Base-by-base conservation (phyloP, 30 jellyfish, hydroid and myxozoan genomes). In the Turritopsis dohrnii region DNA sequence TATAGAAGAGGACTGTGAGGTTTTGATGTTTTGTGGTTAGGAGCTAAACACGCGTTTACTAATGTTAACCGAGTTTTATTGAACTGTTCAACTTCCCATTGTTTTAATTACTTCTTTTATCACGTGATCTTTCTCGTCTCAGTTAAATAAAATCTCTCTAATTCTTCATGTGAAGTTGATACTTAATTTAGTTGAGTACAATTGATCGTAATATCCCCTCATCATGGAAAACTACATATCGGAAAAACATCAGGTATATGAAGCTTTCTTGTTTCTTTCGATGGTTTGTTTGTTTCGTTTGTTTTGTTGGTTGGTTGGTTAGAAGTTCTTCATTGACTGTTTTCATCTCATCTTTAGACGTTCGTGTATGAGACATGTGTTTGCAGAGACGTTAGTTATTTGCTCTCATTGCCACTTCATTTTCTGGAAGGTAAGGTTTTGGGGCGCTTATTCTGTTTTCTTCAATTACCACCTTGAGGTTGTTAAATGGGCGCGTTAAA, bases 361-460 rank as follows among this genome's bases (percentile, higher is more conserved):
- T 60, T 73, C 90, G 24, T 65, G 87, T n/a, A 81, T 87, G 95
- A 80, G 90, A 29, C 81, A 81, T 26, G 31, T 79, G 7, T 87
- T 72, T 82, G 89, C 95, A 9, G 95, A 87, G 26, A 80, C 84
- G 1, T 79, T 87, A 7, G 79, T 80, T 21, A 79, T 87, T 7
- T 87, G 95, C 53, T 87, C 95, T 18, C 95, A 87, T 76, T 87
- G 95, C 22, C 90, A 81, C 65, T 87, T 88, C 52, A 72, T 87
- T 73, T 87, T 87, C 28, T 87, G 95, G 95, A 81, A 75, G 95
- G 95, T 87, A 87, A 3, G 85, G 1, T n/a, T n/a, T n/a, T n/a
- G n/a, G n/a, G n/a, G n/a, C n/a, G n/a, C n/a, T n/a, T n/a, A n/a
- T n/a, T n/a, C n/a, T n/a, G n/a, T n/a, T n/a, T n/a, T n/a, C n/a